Evolutionary conservation across 2,888 invertebrate species (phyloP), one percentile per base, ranked within the genome.

Genomic region (Bruchidius siliquastri): DNA sequence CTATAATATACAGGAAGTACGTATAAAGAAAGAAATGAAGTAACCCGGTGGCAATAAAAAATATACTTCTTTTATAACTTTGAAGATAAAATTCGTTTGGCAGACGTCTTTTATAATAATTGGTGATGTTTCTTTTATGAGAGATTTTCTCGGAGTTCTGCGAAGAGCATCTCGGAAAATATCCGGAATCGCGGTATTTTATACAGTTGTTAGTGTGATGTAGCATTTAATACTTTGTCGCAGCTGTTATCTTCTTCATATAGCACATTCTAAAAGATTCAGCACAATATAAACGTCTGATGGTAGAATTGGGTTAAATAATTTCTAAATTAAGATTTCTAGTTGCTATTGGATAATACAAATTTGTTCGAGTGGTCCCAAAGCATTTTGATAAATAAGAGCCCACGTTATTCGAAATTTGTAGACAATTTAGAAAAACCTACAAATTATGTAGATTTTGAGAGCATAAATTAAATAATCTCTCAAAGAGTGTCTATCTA

Each of bases 101-200:
- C 32, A 68, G 30, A 70, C 71, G 73, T 72, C 70, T 72, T 72
- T 74, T 72, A 74, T 74, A 74, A 74, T 74, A 74, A 74, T 74
- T 74, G 74, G 74, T 71, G 74, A 72, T 72, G 75, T 75, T 75
- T 75, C 73, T 72, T 73, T 69, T 70, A 72, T 74, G 49, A 49
- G 49, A 49, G 49, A 49, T 49, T 74, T 72, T 68, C 71, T 13
- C 49, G 49, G 18, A 3, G 49, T 18, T 49, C 18, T 49, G 49
- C 13, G 18, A 49, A 49, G 18, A 13, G 49, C 18, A 49, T 49
- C 49, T 49, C 49, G 49, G 49, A 49, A 13, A 49, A 49, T 13
- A 13, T 49, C 18, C 13, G 49, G 49, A 13, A 49, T 49, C 13
- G 49, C 10, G 3, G 49, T 49, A 13, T 49, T 49, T 49, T 49